Evolutionary conservation across 2,888 invertebrate genomes (phyloP), one percentile per base, ranked within the genome.

Genomic region (Ichneumoninae sp.): DNA sequence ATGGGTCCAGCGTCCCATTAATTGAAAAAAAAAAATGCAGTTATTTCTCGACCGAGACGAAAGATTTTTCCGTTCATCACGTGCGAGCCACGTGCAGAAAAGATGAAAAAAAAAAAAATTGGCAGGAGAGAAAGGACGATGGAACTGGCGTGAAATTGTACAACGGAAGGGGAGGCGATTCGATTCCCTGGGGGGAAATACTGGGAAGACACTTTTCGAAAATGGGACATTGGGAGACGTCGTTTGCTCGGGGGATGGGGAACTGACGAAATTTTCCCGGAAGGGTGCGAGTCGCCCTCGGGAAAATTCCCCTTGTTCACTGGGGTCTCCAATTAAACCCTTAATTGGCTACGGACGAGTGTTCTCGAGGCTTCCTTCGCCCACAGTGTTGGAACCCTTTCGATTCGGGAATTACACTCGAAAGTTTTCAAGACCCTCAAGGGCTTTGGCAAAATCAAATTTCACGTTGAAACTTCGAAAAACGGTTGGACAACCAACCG

Each of bases 121-220:
- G 50, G 47, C 47, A 69, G 19, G 33, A 19, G 8, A 47, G 22
- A 66, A 30, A 50, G 52, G 19, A 36, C 10, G 33, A 69, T n/a
- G 16, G n/a, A 70, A 33, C 52, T 10, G 52, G 52, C 52, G 52
- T 70, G 52, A 70, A 70, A 70, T 36, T 69, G 47, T 47, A 69
- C 33, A n/a, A 22, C 1, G 44, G 47, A 47, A 47, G 26, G 30
- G 26, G 0, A 26, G n/a, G 50, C 50, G 8, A 26, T 70, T 70
- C 52, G 70, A 70, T 70, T 70, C 10, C 50, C 33, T 33, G 33
- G 36, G 30, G 50, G 33, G n/a, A 3, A 7, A 54, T 30, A 33
- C 16, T 30, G 52, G 52, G 70, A 33, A 69, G 52, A 19, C 19
- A 36, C 50, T 52, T 54, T 70, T 70, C 19, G 69, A 70, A 52